Conservation (phyloP, 2,113 vertebrate genomes). For the Tamias sibiricus region DNA sequence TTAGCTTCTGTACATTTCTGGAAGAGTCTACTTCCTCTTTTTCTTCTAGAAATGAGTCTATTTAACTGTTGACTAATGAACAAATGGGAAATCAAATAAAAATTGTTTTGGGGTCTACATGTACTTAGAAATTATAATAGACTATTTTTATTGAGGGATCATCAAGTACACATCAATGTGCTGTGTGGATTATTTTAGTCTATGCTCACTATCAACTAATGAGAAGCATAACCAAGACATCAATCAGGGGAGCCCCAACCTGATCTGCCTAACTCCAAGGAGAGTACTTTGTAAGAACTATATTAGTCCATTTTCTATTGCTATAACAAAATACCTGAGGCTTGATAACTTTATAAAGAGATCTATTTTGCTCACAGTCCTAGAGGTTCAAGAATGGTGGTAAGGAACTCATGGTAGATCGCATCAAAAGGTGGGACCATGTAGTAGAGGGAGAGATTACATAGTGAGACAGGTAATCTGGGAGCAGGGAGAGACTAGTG, state of each 20-base stretch:
- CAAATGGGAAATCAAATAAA: background rate
- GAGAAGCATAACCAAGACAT: background rate
- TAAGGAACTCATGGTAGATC: background rate
- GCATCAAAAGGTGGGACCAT: background rate
- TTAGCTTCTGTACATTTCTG: background rate
- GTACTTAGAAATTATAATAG: background rate
- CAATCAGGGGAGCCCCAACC: background rate
- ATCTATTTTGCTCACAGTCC: background rate
- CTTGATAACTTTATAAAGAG: background rate
- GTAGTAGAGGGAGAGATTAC: background rate
- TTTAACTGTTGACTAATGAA: background rate
- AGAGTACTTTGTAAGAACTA: fast-evolving
- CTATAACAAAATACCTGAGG: background rate
- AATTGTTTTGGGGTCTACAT: background rate
- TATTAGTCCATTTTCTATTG: background rate
- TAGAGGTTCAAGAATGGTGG: background rate
- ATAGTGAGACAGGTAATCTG: background rate
- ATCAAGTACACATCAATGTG: too few relatives aligned
- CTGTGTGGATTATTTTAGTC: background rate
- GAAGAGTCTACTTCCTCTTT: background rate
- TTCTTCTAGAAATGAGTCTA: background rate
- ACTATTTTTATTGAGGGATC: background rate
- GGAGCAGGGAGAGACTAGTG: background rate
- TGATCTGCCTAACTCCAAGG: background rate
- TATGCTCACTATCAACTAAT: fast-evolving